Percentiles rank a stretch among this genome's conserved stretches.
These are phyloP conservation scores for Pseudorhombus dupliciocellatus DNA, from an alignment of 2,113 vertebrate genomes.

Conservation along the genomic window DNA sequence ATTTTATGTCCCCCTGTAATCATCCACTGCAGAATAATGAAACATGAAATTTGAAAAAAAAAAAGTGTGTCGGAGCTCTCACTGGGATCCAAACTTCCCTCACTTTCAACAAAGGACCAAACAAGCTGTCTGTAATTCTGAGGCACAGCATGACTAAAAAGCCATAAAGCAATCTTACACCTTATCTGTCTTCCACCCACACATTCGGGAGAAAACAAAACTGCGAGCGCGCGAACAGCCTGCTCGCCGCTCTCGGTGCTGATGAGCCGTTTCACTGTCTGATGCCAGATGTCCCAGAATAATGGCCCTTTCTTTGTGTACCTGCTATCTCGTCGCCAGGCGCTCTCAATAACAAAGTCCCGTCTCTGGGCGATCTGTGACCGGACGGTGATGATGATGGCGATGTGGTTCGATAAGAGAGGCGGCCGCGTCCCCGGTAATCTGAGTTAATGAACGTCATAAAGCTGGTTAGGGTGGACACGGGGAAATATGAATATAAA, in stretches of 20 bases:
- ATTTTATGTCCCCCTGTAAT: constrained; percentile 20
- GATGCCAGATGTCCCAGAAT: constrained; percentile 56
- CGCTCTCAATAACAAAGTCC: constrained; percentile 32
- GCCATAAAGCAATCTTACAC: constrained; percentile 37
- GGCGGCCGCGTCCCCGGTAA: constrained; percentile 10
- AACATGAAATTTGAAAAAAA: not conserved
- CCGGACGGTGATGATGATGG: not conserved
- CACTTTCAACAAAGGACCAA: constrained; percentile 36
- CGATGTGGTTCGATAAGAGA: constrained; percentile 12
- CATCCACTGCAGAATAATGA: constrained; percentile 14
- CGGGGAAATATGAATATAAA: not conserved
- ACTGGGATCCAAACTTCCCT: constrained; percentile 3
- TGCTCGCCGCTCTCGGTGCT: constrained; percentile 42
- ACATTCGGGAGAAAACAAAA: constrained; percentile 48
- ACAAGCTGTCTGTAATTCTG: constrained; percentile 37
- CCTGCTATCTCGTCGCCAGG: constrained; percentile 46
- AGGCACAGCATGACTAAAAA: constrained; percentile 33
- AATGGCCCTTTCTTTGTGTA: constrained; percentile 45
- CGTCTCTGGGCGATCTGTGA: constrained; percentile 34
- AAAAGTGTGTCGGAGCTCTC: not conserved
- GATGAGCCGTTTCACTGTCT: constrained; percentile 43
- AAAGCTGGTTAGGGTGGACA: constrained; percentile 4
- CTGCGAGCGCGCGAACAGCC: constrained; percentile 54
- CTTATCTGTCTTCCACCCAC: constrained; percentile 46
- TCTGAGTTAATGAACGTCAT: constrained; percentile 18